These are phyloP conservation scores for Xestia c-nigrum DNA, from an alignment of 2,888 invertebrate genomes.

Conservation along the genomic window DNA sequence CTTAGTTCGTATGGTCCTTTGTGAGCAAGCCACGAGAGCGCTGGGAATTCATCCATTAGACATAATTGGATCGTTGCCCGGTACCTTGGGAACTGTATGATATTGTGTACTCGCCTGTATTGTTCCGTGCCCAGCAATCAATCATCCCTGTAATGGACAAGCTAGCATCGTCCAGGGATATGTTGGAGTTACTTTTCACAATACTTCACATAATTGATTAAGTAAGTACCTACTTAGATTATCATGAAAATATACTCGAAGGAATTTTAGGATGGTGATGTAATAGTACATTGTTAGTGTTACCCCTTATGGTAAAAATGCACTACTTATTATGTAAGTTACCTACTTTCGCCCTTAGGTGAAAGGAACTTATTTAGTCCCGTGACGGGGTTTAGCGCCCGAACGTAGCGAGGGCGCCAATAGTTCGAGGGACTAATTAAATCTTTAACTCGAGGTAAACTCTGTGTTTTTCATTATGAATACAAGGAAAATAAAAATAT, in stretches of 20 bases:
- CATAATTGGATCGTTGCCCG: conserved; percentile 83
- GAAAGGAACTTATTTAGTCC: too few relatives aligned
- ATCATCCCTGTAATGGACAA: conserved; percentile 72
- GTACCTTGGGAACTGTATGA: conserved; percentile 44
- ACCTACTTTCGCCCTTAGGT: too few relatives aligned
- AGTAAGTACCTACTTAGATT: neutral
- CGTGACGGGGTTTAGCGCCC: too few relatives aligned
- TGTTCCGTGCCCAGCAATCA: conserved; percentile 67
- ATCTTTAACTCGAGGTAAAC: too few relatives aligned
- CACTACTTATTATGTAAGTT: too few relatives aligned
- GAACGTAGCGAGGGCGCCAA: too few relatives aligned
- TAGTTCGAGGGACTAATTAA: too few relatives aligned
- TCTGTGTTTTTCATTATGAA: too few relatives aligned
- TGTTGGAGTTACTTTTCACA: conserved; percentile 39
- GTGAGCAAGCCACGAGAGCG: conserved; percentile 51
- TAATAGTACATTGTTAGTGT: neutral
- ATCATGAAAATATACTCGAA: neutral
- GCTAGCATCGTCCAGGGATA: conserved; percentile 66
- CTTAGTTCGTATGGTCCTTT: conserved; percentile 38
- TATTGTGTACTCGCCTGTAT: conserved; percentile 45
- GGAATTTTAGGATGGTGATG: neutral
- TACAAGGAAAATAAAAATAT: too few relatives aligned
- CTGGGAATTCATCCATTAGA: conserved; percentile 83
- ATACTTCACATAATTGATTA: conserved; percentile 15
- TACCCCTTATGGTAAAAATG: too few relatives aligned